Base-by-base conservation (phyloP, 2,113 vertebrate genomes). In the Castor canadensis region DNA sequence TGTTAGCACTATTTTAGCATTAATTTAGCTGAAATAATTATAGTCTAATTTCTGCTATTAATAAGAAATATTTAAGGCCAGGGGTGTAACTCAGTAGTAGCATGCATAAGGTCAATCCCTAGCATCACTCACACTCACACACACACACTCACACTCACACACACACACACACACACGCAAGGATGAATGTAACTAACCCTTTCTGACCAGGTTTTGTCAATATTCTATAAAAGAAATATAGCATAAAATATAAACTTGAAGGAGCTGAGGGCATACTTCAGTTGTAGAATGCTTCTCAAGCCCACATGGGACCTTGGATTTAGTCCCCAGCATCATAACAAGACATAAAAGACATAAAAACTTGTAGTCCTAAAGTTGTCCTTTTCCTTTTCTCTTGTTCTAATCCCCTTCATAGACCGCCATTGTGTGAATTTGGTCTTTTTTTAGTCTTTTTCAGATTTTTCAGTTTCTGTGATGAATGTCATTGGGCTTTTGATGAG, bases 141-240 rank as follows among this genome's bases (percentile, higher is more conserved):
- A n/a, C n/a, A n/a, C n/a, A n/a, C n/a, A n/a, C n/a, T n/a, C n/a
- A n/a, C n/a, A n/a, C n/a, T n/a, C n/a, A n/a, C n/a, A n/a, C n/a
- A n/a, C n/a, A n/a, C n/a, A n/a, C n/a, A n/a, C n/a, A n/a, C n/a
- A n/a, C n/a, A n/a, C n/a, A n/a, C n/a, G n/a, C n/a, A n/a, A n/a
- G n/a, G n/a, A n/a, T n/a, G n/a, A n/a, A n/a, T n/a, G n/a, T n/a
- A n/a, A n/a, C n/a, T 60, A 84, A 67, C 43, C 35, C 11, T 16
- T 87, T 88, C 30, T 89, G 43, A 60, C 47, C 22, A 71, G 43
- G 43, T 92, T 87, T 88, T 62, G 83, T 79, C 38, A 82, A 20
- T 80, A 62, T 69, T 45, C 15, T 79, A 28, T 87, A 56, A 95
- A 90, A 95, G 54, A 93, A 87, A 79, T 38, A 11, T 28, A 91